Evolutionary conservation across 2,113 vertebrate species (phyloP).

Genomic region (Passer montanus): DNA sequence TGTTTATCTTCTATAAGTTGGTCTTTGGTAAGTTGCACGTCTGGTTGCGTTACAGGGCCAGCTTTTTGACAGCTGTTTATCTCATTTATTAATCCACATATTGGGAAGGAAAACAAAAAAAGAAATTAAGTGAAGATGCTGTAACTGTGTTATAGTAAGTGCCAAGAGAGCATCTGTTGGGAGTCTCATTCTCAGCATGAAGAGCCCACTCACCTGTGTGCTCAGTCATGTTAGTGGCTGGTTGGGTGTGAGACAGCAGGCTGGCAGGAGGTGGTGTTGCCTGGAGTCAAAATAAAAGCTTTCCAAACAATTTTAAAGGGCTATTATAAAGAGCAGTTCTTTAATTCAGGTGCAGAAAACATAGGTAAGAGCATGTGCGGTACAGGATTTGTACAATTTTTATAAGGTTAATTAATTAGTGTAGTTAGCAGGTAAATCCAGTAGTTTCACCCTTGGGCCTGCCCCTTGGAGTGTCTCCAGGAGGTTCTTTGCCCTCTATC

Average conservation of each 20-base stretch:
- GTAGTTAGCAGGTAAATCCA: background rate
- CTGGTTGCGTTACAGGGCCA: background rate
- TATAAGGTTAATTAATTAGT: background rate
- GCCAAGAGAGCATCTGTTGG: background rate
- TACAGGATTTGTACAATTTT: background rate
- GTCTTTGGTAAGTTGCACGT: background rate
- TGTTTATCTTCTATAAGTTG: background rate
- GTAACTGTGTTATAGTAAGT: background rate
- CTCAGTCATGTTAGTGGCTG: rapidly evolving
- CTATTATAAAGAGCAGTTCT: background rate
- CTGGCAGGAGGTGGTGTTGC: background rate
- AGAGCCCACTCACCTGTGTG: background rate
- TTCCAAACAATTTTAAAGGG: background rate
- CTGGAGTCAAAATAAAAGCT: background rate
- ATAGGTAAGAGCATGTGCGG: rapidly evolving
- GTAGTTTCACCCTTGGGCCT: background rate
- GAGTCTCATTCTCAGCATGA: background rate
- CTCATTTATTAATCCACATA: background rate
- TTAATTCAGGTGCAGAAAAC: background rate
- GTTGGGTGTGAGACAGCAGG: background rate
- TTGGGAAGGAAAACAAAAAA: background rate
- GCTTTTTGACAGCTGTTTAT: background rate
- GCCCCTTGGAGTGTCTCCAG: background rate
- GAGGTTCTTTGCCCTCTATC: background rate
- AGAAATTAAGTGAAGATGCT: background rate